phyloP scores from a whole-genome alignment of 2,888 invertebrate genomes.

The Drosophila affinis region DNA sequence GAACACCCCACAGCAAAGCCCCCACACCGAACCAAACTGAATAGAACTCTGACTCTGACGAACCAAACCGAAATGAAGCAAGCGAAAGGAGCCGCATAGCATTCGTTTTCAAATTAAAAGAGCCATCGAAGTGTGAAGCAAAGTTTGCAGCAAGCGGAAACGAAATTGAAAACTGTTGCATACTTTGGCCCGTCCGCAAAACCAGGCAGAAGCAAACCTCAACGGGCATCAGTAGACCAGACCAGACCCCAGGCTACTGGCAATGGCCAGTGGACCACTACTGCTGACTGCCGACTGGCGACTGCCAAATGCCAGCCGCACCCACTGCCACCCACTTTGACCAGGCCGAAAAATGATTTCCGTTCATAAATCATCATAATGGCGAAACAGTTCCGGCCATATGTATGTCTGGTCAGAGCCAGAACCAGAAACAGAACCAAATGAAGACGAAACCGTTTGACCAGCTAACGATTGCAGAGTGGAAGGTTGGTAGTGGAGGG shows the following conservation, averaged over 20 bases:
- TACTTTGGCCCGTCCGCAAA: slow-evolving; percentile 40
- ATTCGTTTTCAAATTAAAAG: slow-evolving; percentile 71
- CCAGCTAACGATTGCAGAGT: slow-evolving; percentile 53
- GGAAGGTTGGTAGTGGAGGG: slow-evolving; percentile 2
- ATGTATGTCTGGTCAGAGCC: slow-evolving; percentile 30
- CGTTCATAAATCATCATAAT: slow-evolving; percentile 76
- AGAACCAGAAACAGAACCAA: slow-evolving; percentile 41
- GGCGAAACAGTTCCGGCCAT: slow-evolving; percentile 51
- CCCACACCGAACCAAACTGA: slow-evolving; percentile 3
- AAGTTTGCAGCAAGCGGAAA: slow-evolving; percentile 48
- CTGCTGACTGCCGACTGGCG: slow-evolving; percentile 6
- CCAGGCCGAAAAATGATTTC: slow-evolving; percentile 68
- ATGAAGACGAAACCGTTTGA: slow-evolving; percentile 73
- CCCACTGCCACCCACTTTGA: not conserved
- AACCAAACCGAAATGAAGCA: slow-evolving; percentile 35
- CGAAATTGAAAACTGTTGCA: slow-evolving; percentile 71
- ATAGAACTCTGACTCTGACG: slow-evolving; percentile 13
- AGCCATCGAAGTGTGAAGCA: slow-evolving; percentile 62
- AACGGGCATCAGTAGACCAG: slow-evolving; percentile 13
- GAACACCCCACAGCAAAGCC: slow-evolving; percentile 19
- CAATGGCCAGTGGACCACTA: not conserved
- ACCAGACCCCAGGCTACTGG: too few species aligned
- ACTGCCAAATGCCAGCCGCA: slow-evolving; percentile 2
- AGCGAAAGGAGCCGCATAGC: slow-evolving; percentile 31
- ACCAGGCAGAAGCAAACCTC: not conserved